Base-by-base conservation (phyloP, 2,888 invertebrate genomes). In the Tubulanus polymorphus region DNA sequence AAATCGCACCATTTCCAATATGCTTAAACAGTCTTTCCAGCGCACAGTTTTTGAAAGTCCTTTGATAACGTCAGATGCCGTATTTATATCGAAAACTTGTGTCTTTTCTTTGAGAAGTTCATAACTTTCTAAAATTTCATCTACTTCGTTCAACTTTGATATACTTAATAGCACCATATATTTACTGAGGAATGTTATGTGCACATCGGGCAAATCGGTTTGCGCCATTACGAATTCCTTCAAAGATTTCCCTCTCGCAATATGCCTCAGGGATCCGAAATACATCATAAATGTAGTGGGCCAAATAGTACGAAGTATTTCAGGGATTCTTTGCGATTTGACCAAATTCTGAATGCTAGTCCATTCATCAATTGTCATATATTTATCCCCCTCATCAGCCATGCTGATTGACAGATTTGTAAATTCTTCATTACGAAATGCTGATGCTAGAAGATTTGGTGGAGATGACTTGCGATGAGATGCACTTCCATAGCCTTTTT, bases 11-110 rank as follows among this genome's bases (percentile, higher is more conserved):
- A 59, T 61, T n/a, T 60, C 60, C 29, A 63, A 10, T 18, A 62
- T 30, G 18, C 57, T 53, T 15, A 64, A n/a, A n/a, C 60, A 51
- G 35, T 58, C 52, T 35, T 28, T 56, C 64, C 64, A 65, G 20
- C 53, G 28, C 18, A 46, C 57, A 25, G 62, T 65, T 12, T 28
- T 23, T 20, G 52, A 57, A 12, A 65, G 32, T 15, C 63, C 65
- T 15, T 32, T 27, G 29, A 61, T 55, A 2, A 65, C 51, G 27
- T 54, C 15, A 15, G 41, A 20, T 41, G 23, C 3, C 3, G 41
- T 41, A 23, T 41, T 23, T 20, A 41, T 20, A 23, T 41, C 41
- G 23, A 41, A 23, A 8, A 41, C 18, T 8, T 41, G 20, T 5
- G 23, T 18, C 15, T 15, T 5, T 15, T 5, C 6, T 8, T 41